Base-by-base conservation (phyloP, 2,797 vertebrate genomes). In the Lepus townsendii region DNA sequence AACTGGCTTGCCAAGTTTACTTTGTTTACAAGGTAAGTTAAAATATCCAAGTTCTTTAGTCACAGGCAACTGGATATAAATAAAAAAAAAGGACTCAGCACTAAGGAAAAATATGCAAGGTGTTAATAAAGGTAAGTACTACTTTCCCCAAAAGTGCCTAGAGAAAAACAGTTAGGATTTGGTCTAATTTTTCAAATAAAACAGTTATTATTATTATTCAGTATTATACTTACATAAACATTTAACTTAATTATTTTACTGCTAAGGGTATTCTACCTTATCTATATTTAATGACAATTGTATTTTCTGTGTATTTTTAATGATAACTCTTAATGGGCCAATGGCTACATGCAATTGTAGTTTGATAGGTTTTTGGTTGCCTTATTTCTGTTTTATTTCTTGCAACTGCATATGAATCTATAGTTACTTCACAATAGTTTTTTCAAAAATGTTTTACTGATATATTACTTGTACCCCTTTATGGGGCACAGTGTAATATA, bases 221-320 rank as follows among this genome's bases (percentile, higher is more conserved):
- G 24, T 73, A 50, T 3, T 78, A 32, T n/a, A 42, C 16, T 85
- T 72, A 86, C 0, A 85, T 63, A 88, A 94, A 82, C 92, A 80
- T 8, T 27, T 83, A 76, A 71, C 66, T 78, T 86, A 69, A n/a
- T 14, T 66, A 90, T 77, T 82, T 83, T 84, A 65, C 63, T 88
- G 10, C 24, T 12, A 75, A 62, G 27, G 32, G 7, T 63, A 57
- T 82, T 57, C 13, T 17, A 69, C 30, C 35, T 78, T 93, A 47
- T 57, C 38, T 89, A n/a, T 83, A 66, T 50, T 94, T 90, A 92
- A 84, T 69, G 77, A 76, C 16, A 38, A 76, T 68, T 27, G n/a
- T 42, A 27, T 63, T 57, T 54, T 71, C 77, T 90, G 77, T 32
- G 5, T 69, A 42, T 83, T 86, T 66, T 75, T 75, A 57, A 35